These are phyloP conservation scores for Meriones unguiculatus DNA, from an alignment of 2,113 vertebrate genomes.

Conservation along the genomic window DNA sequence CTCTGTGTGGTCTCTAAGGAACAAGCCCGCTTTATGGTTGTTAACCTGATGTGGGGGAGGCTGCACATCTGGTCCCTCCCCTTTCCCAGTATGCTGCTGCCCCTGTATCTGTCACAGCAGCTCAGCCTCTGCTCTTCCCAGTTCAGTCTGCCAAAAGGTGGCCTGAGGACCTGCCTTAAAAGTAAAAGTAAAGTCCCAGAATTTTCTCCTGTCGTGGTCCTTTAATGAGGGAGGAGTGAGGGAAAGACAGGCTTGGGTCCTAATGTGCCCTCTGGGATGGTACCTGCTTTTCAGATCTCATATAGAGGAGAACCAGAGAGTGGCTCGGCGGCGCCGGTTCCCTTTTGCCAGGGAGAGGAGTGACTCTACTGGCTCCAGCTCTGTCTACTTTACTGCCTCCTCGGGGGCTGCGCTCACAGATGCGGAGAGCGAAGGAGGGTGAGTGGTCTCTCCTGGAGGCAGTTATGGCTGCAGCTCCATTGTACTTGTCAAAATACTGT, in stretches of 20 bases:
- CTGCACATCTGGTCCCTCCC: background rate
- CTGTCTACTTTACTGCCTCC: constrained; percentile 95
- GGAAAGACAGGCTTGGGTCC: background rate
- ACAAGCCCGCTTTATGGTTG: background rate
- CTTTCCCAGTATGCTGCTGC: background rate
- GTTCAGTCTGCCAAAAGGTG: background rate
- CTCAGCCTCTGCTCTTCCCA: background rate
- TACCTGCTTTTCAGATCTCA: constrained; percentile 87
- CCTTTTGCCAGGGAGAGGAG: constrained; percentile 90
- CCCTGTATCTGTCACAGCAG: background rate
- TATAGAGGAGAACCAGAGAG: constrained; percentile 92
- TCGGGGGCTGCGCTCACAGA: constrained; percentile 88
- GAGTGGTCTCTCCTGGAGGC: constrained; percentile 61
- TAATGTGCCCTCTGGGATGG: background rate
- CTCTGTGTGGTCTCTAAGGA: background rate
- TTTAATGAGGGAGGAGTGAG: background rate
- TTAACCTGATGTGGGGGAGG: background rate
- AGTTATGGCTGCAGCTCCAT: background rate
- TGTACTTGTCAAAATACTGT: background rate
- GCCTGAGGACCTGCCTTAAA: background rate
- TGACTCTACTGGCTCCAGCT: constrained; percentile 94
- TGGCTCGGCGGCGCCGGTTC: constrained; percentile 87
- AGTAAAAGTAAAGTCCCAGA: background rate
- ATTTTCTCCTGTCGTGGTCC: background rate
- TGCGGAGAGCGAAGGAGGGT: constrained; percentile 96